Evolutionary conservation across 2,113 vertebrate species (phyloP), one percentile per base, ranked within the genome.

Genomic region (Misgurnus anguillicaudatus): DNA sequence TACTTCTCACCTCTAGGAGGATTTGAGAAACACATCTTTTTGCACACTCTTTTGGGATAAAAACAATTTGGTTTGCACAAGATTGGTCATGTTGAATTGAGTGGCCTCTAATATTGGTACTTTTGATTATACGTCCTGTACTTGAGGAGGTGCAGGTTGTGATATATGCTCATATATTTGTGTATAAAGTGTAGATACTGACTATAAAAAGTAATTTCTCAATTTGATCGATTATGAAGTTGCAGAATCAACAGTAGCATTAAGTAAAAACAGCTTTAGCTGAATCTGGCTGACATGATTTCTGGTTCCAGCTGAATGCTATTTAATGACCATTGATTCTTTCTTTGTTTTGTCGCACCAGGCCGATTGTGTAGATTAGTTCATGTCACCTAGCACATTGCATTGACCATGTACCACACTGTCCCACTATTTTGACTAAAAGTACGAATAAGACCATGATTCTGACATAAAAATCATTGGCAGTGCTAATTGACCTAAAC

Each of bases 281-380:
- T 74, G 57, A 57, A 69, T 63, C 16, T n/a, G 45, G 38, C 62
- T 58, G 55, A 53, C 16, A 24, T 16, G 47, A 9, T 78, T 73
- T 72, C 47, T 55, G 31, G 71, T 80, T 83, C 67, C 67, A 80
- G 31, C 60, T 62, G 73, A 83, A 67, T 80, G 82, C 67, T 16
- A 14, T 41, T 83, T 83, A 80, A 80, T 80, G 78, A n/a, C 31
- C 66, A 75, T 80, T 61, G 79, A 84, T 81, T 75, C 70, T 60
- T 36, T 24, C 62, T 62, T 78, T 75, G 69, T 80, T 78, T 69
- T 61, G 80, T 75, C 64, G 64, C 63, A 24, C 51, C 62, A 78
- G 9, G 64, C 39, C 69, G 74, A 78, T 84, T 74, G 47, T 10
- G 67, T 39, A 58, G 63, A 75, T 78, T 69, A n/a, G 14, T 78